phyloP scores from a whole-genome alignment of 2,113 vertebrate genomes.

The Artemisiospiza belli region DNA sequence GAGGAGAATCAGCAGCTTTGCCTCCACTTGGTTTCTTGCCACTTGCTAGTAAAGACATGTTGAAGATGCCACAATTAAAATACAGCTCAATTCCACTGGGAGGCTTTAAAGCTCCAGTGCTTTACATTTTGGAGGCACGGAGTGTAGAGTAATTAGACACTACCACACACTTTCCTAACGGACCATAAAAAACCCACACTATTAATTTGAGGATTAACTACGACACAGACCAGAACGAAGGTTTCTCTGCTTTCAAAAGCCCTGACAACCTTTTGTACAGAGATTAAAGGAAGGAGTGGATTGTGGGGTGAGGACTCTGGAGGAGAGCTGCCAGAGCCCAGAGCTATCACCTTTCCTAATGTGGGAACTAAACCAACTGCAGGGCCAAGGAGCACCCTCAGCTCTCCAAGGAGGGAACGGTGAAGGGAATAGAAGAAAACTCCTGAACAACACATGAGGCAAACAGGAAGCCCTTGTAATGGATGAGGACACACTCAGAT shows the following conservation, averaged over 20 bases:
- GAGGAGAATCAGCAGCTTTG: neutral
- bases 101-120: conserved; percentile 38
- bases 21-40: neutral
- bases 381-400: conserved; percentile 7
- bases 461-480: neutral
- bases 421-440: neutral
- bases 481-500: conserved; percentile 17
- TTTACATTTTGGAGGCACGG: conserved; percentile 32
- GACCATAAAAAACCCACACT: neutral
- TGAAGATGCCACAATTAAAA: conserved; percentile 19
- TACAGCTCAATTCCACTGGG: conserved; percentile 24
- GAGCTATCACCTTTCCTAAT: conserved; percentile 17
- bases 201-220: conserved; percentile 62
- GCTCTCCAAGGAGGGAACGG: neutral
- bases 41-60: neutral
- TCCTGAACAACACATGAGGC: neutral
- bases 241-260: conserved; percentile 24
- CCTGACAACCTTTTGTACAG: conserved; percentile 10
- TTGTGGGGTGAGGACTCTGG: neutral
- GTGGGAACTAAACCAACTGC: conserved; percentile 26
- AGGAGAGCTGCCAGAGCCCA: neutral
- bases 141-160: conserved; percentile 40
- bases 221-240: neutral
- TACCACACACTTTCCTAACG: conserved; percentile 54
- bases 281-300: neutral